These are phyloP conservation scores for Campopleginae sp. DNA, from an alignment of 2,888 invertebrate genomes.

Conservation along the genomic window DNA sequence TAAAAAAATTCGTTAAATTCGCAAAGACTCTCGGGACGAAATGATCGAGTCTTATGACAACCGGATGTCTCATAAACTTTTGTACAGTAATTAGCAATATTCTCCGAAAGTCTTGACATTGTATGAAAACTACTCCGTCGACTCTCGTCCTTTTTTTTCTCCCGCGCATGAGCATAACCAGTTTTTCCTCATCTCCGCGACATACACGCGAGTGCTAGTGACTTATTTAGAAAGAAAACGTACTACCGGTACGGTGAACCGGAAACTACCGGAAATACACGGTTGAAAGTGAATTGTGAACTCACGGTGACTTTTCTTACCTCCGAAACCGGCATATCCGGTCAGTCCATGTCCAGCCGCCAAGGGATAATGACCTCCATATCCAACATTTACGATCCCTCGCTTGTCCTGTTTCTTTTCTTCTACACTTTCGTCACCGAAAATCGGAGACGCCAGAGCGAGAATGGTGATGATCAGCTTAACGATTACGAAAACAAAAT, in stretches of 20 bases:
- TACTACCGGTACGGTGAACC: not conserved
- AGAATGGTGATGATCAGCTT: slow-evolving; percentile 74
- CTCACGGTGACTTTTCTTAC: slow-evolving; percentile 29
- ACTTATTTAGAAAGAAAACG: not conserved
- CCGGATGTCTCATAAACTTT: not conserved
- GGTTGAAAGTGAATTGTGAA: not conserved
- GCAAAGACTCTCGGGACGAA: not conserved
- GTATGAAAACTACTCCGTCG: not conserved
- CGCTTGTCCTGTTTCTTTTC: slow-evolving; percentile 76
- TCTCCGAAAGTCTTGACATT: not conserved
- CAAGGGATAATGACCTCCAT: slow-evolving; percentile 66
- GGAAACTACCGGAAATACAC: not conserved
- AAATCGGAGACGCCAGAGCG: slow-evolving; percentile 74
- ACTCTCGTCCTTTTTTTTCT: not conserved
- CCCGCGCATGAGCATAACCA: not conserved
- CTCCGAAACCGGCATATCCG: slow-evolving; percentile 64
- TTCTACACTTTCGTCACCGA: slow-evolving; percentile 72
- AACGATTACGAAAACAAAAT: not conserved
- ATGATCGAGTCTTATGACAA: not conserved
- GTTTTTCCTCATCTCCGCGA: not conserved
- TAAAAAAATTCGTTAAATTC: slow-evolving; percentile 16
- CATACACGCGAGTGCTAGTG: not conserved
- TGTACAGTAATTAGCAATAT: not conserved
- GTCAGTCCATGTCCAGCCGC: slow-evolving; percentile 64
- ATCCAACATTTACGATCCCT: slow-evolving; percentile 73